Base-by-base conservation (phyloP, 1,140 invertebrate species). In the Caenorhabditis briggsae region DNA sequence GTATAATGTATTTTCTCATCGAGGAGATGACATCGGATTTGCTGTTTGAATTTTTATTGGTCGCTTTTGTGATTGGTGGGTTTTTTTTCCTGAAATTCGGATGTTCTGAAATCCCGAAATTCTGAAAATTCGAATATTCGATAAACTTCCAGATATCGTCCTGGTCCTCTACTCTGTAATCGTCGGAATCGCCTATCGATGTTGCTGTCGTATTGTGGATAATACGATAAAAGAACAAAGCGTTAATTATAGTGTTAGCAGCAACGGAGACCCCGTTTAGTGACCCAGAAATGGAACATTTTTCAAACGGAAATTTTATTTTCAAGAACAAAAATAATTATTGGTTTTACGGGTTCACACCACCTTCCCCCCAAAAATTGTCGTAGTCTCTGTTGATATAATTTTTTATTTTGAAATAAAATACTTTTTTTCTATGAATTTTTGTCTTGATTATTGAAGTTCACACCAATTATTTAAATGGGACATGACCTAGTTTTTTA, bases 1-100 rank as follows among this genome's bases (percentile, higher is more conserved):
- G 70, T 78, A 78, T 78, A 50, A 78, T 78, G 70, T 78, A 78
- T 53, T 78, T 78, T 11, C 20, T 78, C n/a, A 78, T 78, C 5
- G 70, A 78, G 5, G 70, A 78, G 33, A 78, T 78, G 70, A 50
- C 70, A 12, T 48, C 70, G 8, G 70, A 78, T n/a, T 78, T 46
- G 1, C n/a, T 78, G 0, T 78, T 78, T 23, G 70, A 78, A n/a
- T 78, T 78, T n/a, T 33, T 78, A 1, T n/a, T 78, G 2, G 70
- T 78, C 46, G 70, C 70, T 14, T 78, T 78, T 78, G 70, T 78
- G 3, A 78, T 78, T 8, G 70, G 70, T 78, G 18, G 50, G 43
- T 50, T 6, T 11, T 20, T 14, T 50, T 14, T 41, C 12, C 18
- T n/a, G n/a, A n/a, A n/a, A 0, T 58, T n/a, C n/a, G n/a, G n/a